phyloP scores from a whole-genome alignment of 2,797 vertebrate genomes.

The Chanos chanos region DNA sequence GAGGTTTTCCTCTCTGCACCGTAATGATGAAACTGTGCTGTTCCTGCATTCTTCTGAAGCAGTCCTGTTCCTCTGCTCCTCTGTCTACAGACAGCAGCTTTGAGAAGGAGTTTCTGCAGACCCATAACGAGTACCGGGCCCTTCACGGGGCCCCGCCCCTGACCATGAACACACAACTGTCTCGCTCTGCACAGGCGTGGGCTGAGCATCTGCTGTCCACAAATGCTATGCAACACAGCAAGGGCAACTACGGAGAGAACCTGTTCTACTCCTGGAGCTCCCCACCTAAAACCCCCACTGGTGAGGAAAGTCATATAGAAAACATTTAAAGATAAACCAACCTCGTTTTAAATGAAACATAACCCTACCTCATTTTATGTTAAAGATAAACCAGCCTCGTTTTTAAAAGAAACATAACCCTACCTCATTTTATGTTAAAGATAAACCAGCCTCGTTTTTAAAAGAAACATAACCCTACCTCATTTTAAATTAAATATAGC shows the following conservation, averaged over 20 bases:
- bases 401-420: too few species aligned
- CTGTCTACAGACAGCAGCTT: constrained; percentile 48
- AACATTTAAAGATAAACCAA: neutral
- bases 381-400: too few species aligned
- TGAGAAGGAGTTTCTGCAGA: constrained; percentile 56
- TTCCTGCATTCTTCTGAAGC: too few species aligned
- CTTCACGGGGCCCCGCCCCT: constrained; percentile 49
- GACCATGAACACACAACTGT: constrained; percentile 43
- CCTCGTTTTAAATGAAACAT: too few species aligned
- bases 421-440: too few species aligned
- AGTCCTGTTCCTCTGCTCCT: neutral
- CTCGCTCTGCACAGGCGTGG: constrained; percentile 57
- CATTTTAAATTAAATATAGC: too few species aligned
- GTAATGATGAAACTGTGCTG: too few species aligned
- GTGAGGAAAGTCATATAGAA: neutral
- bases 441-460: too few species aligned
- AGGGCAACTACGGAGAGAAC: constrained; percentile 58
- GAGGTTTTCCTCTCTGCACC: too few species aligned
- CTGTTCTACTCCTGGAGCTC: constrained; percentile 49
- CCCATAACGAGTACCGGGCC: constrained; percentile 62
- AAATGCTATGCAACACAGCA: constrained; percentile 45
- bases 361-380: too few species aligned
- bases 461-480: too few species aligned
- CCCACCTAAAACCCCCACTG: neutral
- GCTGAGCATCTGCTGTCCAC: constrained; percentile 51